Base-by-base conservation (phyloP, 2,797 vertebrate genomes). In the Bufotes viridis region DNA sequence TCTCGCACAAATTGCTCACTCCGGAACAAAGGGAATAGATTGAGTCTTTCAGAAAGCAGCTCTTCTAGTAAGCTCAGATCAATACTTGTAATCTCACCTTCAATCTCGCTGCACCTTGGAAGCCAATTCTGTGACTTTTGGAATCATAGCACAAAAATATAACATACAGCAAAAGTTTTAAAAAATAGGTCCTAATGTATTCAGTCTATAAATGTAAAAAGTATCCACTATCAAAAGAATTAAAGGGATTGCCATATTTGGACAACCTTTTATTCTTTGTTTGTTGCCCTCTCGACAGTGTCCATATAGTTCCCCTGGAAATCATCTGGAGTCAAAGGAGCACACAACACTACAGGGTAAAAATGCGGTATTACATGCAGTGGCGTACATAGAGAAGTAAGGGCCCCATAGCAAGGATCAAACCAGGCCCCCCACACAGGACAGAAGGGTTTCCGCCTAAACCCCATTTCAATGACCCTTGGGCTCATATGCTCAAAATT, bases 11-110 rank as follows among this genome's bases (percentile, higher is more conserved):
- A 78, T 65, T 78, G 42, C 84, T 78, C 49, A 9, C 74, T 85
- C 58, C 55, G 74, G 74, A 51, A 65, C 58, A 53, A 78, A 78
- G 74, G 22, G 74, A 85, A 85, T 78, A 74, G 74, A 78, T 85
- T 85, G 84, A 55, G 29, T 53, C 49, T 85, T 55, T 85, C 84
- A 78, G 74, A 85, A 49, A 63, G 74, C 72, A 55, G 51, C 84
- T 78, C 60, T 76, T 85, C 24, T 67, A 78, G 84, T 78, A 85
- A 78, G 49, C 60, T 78, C 49, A 17, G 72, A 76, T 85, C 84
- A 85, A 85, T 85, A 78, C 74, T 85, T 85, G 84, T 85, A 78
- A 85, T 85, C 84, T 85, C 84, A 85, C 74, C 74, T 85, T 78
- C 84, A 85, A 86, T 86, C 76, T 86, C 18, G 17, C 53, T 86